Evolutionary conservation across 1,140 invertebrate species (phyloP).

Genomic region (honey bee (Apis mellifera)): DNA sequence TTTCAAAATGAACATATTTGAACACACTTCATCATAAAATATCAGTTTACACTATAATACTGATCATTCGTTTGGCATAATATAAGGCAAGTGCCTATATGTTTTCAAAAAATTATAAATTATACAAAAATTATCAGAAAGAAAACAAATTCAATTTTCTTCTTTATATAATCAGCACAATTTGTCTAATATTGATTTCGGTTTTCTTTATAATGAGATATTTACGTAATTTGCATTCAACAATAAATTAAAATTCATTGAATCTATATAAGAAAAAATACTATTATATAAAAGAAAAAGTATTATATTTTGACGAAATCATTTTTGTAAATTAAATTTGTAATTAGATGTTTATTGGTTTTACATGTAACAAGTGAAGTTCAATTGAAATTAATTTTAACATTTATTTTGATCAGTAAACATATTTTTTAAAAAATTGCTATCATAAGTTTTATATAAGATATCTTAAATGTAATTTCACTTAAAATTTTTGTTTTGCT

Average conservation of each 20-base stretch:
- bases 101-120: constrained; percentile 32
- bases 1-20: constrained; percentile 15
- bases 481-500: constrained; percentile 6
- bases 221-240: not conserved
- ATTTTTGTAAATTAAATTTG: constrained; percentile 15
- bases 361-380: not conserved
- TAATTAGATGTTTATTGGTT: constrained; percentile 5
- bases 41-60: constrained; percentile 36
- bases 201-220: constrained; percentile 2
- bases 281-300: not conserved
- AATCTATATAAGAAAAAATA: not conserved
- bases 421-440: not conserved
- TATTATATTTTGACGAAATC: constrained; percentile 31
- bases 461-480: not conserved
- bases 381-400: constrained; percentile 4
- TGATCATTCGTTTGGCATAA: constrained; percentile 32
- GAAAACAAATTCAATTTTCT: constrained; percentile 11
- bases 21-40: constrained; percentile 34
- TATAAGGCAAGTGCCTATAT: constrained; percentile 49
- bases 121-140: not conserved
- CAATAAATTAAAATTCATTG: not conserved
- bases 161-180: constrained; percentile 31
- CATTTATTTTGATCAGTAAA: not conserved
- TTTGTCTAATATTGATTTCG: constrained; percentile 19
- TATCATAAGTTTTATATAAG: not conserved